Evolutionary conservation across 2,113 vertebrate genomes (phyloP).

Genomic region (Tragelaphus imberbis): DNA sequence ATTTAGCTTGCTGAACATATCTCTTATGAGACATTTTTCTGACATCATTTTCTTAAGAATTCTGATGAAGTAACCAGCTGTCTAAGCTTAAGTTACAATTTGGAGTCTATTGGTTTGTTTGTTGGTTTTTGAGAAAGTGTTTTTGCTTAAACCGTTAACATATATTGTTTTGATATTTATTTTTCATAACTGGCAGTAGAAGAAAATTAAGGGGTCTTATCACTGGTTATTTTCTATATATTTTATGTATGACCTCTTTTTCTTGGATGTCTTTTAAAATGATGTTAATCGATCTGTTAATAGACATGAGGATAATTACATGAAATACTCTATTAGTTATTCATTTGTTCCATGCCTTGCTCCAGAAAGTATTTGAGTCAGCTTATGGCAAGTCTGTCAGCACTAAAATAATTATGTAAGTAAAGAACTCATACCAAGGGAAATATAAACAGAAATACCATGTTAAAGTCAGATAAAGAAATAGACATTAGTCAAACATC

Average conservation of each 20-base stretch:
- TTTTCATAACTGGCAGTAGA: not conserved
- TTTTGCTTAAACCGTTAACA: not conserved
- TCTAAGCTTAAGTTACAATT: not conserved
- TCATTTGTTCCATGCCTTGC: not conserved
- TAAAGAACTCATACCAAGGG: not conserved
- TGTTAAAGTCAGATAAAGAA: constrained; percentile 28
- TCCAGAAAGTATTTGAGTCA: not conserved
- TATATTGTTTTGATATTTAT: not conserved
- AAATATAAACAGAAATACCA: not conserved
- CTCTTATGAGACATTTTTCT: not conserved
- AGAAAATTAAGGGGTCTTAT: not conserved
- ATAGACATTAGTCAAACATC: not conserved
- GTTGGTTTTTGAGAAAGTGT: not conserved
- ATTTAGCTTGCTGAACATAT: not conserved
- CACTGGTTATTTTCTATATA: not conserved
- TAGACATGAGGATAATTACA: not conserved
- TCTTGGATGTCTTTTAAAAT: not conserved
- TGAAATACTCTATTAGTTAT: not conserved
- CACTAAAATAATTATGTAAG: not conserved
- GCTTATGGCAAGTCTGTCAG: not conserved
- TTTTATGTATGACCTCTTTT: not conserved
- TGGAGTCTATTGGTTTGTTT: not conserved
- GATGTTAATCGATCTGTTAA: not conserved
- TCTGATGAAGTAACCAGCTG: not conserved
- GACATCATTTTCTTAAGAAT: not conserved